Conservation (phyloP, 2,797 vertebrate genomes). For the Apodemus agrarius region DNA sequence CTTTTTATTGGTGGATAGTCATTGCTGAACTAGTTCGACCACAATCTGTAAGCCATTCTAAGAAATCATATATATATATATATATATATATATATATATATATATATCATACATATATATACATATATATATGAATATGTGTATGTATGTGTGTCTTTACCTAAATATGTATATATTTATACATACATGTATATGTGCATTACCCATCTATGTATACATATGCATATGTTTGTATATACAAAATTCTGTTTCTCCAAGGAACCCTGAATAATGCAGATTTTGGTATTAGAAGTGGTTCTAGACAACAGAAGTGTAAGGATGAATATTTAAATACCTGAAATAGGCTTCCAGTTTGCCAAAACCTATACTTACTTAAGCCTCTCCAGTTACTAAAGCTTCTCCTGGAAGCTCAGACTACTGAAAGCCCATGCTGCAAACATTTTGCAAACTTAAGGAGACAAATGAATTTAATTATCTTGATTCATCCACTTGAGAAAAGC, state of each 20-base stretch:
- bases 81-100: too few relatives aligned
- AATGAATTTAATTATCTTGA: not conserved
- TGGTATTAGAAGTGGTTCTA: not conserved
- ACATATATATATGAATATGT: too few relatives aligned
- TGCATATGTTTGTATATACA: not conserved
- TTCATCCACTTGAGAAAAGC: not conserved
- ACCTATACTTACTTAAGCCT: not conserved
- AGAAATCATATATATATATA: not conserved
- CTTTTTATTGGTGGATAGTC: not conserved
- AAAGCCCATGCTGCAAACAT: not conserved
- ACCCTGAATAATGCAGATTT: not conserved
- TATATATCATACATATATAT: too few relatives aligned
- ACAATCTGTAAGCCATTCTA: not conserved
- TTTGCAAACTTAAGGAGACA: not conserved
- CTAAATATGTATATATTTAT: not conserved
- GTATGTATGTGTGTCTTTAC: too few relatives aligned
- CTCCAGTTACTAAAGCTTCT: not conserved
- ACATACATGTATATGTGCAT: not conserved
- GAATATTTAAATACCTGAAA: not conserved
- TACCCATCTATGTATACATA: not conserved
- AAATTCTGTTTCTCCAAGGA: not conserved
- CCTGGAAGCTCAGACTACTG: not conserved
- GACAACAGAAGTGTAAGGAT: not conserved
- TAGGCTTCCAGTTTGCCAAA: not conserved
- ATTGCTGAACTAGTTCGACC: not conserved